Percentiles rank a stretch among this genome's conserved stretches.
Evolutionary conservation across 2,888 invertebrate species (phyloP).

Genomic region (Eucera pruinosa): DNA sequence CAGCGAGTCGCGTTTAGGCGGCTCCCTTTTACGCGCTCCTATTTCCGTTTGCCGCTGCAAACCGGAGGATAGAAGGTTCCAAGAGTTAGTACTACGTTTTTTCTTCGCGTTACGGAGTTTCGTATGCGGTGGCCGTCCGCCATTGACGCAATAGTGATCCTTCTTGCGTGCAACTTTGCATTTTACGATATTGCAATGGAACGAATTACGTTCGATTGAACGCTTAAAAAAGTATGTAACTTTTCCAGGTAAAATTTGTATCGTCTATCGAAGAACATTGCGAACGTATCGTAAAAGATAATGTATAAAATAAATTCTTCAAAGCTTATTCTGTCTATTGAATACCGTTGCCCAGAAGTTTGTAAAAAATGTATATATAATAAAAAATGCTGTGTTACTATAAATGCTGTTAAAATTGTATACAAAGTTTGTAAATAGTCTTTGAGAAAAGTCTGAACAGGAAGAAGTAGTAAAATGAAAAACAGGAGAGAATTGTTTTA

Average conservation of each 20-base stretch:
- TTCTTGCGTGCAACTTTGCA: not conserved
- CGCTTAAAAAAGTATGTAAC: too few relatives aligned
- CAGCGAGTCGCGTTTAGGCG: slow-evolving; percentile 55
- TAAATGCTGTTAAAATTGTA: not conserved
- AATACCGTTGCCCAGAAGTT: too few relatives aligned
- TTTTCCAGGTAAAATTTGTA: too few relatives aligned
- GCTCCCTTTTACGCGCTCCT: slow-evolving; percentile 49
- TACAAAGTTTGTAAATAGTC: not conserved
- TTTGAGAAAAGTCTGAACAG: not conserved
- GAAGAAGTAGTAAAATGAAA: not conserved
- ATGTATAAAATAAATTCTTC: too few relatives aligned
- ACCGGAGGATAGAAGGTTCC: slow-evolving; percentile 3
- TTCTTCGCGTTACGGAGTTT: not conserved
- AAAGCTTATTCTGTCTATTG: too few relatives aligned
- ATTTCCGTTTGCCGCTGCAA: slow-evolving; percentile 37
- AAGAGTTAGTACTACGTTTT: not conserved
- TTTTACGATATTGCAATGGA: too few relatives aligned
- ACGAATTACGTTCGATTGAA: too few relatives aligned
- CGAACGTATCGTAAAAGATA: too few relatives aligned
- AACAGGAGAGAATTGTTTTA: not conserved
- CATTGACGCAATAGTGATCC: slow-evolving; percentile 6
- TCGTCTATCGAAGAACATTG: too few relatives aligned
- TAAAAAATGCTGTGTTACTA: too few relatives aligned
- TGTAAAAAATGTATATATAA: too few relatives aligned
- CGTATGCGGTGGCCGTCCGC: not conserved